phyloP scores from a whole-genome alignment of 2,113 vertebrate genomes.

The Dromas ardeola region DNA sequence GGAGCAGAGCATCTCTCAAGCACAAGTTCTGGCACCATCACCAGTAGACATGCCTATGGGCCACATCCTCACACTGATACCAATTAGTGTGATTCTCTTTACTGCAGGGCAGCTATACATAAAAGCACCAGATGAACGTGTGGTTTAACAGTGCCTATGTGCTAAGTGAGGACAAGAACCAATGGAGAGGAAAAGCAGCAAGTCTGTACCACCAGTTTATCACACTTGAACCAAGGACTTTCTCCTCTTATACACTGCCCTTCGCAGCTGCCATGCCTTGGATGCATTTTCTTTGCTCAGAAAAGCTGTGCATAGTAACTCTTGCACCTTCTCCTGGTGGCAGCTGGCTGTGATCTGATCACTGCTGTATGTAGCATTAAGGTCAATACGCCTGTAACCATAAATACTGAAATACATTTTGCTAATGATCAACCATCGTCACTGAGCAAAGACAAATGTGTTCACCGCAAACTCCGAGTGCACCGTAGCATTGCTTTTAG shows the following conservation, averaged over 20 bases:
- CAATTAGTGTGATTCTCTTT: background rate
- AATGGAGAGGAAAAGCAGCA: background rate
- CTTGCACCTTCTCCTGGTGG: background rate
- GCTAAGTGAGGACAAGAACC: background rate
- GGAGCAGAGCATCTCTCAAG: background rate
- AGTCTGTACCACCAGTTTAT: background rate
- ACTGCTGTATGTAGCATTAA: constrained; percentile 6
- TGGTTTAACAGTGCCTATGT: background rate
- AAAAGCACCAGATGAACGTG: background rate
- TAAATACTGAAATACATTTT: constrained; percentile 60
- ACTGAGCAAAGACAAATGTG: constrained; percentile 52
- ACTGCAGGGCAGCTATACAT: background rate
- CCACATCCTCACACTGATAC: background rate
- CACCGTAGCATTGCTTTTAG: background rate
- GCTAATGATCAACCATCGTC: constrained; percentile 48
- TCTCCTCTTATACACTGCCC: background rate
- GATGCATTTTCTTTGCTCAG: background rate
- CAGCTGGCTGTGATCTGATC: constrained; percentile 16
- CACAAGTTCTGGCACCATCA: background rate
- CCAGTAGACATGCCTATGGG: background rate
- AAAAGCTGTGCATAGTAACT: background rate
- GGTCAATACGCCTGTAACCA: constrained; percentile 43
- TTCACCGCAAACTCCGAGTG: background rate
- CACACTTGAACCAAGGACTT: background rate
- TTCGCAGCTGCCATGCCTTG: background rate